A percentile compares a stretch with the other conserved stretches of the same genome.
These are phyloP conservation scores for Paraescarpia echinospica DNA, from an alignment of 1,140 invertebrate genomes.

Conservation along the genomic window DNA sequence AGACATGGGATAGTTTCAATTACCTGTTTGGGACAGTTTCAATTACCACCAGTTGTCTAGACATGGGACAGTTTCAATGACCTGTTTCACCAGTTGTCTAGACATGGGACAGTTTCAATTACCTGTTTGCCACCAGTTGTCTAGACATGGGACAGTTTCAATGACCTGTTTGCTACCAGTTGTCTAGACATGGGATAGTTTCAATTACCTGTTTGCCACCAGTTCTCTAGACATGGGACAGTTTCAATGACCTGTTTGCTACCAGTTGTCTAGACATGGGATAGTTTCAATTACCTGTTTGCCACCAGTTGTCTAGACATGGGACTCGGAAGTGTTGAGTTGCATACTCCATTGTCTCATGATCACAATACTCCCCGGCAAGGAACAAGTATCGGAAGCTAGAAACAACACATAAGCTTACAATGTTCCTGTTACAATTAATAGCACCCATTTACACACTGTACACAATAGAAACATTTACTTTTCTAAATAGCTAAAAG, in stretches of 20 bases:
- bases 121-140: no score
- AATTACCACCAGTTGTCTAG: no score
- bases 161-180: not conserved
- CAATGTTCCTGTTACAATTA: not conserved
- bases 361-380: slow-evolving; percentile 91
- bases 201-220: slow-evolving; percentile 81
- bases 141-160: not conserved
- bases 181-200: not conserved
- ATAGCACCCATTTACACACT: not conserved
- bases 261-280: not conserved
- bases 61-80: no score
- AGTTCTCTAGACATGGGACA: slow-evolving; percentile 87
- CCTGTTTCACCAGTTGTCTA: not conserved
- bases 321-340: slow-evolving; percentile 78
- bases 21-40: no score
- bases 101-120: not conserved
- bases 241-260: not conserved
- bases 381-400: slow-evolving; percentile 80
- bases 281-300: slow-evolving; percentile 64
- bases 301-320: slow-evolving; percentile 94
- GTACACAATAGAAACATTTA: not conserved
- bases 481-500: not conserved
- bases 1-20: no score
- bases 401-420: slow-evolving; percentile 32
- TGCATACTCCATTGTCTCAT: slow-evolving; percentile 85